phyloP scores from a whole-genome alignment of 2,113 vertebrate genomes.

The Quiscalus mexicanus region DNA sequence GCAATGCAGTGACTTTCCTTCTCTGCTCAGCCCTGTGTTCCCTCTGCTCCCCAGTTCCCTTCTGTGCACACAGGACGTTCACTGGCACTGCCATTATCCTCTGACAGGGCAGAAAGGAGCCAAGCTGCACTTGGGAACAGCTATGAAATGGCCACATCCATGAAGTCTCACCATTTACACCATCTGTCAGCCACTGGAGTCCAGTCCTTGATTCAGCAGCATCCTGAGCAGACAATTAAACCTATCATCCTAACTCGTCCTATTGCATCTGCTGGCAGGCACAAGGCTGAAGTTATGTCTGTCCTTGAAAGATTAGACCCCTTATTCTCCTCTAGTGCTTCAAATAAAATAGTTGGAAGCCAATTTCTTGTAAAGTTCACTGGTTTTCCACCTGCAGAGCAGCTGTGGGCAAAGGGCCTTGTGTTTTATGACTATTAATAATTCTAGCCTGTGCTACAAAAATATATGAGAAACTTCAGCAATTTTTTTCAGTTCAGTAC shows the following conservation, averaged over 20 bases:
- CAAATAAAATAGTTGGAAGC: slow-evolving; percentile 58
- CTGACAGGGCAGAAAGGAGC: neutral
- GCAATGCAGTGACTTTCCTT: neutral
- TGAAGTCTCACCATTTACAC: neutral
- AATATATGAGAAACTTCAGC: slow-evolving; percentile 38
- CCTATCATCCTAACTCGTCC: neutral
- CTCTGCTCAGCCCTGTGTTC: neutral
- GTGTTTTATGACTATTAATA: slow-evolving; percentile 61
- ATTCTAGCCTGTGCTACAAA: slow-evolving; percentile 32
- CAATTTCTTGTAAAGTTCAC: slow-evolving; percentile 47
- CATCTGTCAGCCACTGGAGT: neutral
- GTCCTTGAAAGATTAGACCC: slow-evolving; percentile 38
- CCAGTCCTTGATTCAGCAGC: neutral
- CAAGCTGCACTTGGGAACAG: slow-evolving; percentile 7
- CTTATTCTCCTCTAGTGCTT: slow-evolving; percentile 23
- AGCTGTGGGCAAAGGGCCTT: slow-evolving; percentile 28
- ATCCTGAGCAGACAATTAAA: slow-evolving; percentile 5
- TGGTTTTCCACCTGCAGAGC: slow-evolving; percentile 21
- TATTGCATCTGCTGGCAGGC: neutral
- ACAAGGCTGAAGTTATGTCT: slow-evolving; percentile 25
- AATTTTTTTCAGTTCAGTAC: slow-evolving; percentile 52
- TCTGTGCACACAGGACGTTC: neutral
- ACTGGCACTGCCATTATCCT: neutral
- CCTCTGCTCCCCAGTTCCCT: neutral
- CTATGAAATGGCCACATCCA: neutral